Evolutionary conservation across 2,113 vertebrate genomes (phyloP).

Genomic region (Bostrychus sinensis): DNA sequence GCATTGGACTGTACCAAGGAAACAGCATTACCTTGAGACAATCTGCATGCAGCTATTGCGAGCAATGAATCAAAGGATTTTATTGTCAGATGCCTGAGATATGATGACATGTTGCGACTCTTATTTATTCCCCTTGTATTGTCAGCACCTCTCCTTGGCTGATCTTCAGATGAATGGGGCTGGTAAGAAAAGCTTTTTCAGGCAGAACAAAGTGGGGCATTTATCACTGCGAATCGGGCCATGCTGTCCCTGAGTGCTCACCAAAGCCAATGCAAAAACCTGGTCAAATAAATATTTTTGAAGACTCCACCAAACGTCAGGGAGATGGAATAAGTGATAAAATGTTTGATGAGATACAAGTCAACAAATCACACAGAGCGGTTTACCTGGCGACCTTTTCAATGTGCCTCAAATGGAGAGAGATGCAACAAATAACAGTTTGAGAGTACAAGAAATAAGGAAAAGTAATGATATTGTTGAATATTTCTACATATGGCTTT

Average conservation of each 20-base stretch:
- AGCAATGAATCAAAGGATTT: slow-evolving; percentile 61
- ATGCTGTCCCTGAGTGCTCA: slow-evolving; percentile 45
- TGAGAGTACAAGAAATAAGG: no score
- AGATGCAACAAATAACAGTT: no score
- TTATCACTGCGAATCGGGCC: slow-evolving; percentile 67
- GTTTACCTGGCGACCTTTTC: slow-evolving; percentile 78
- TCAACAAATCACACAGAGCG: slow-evolving; percentile 68
- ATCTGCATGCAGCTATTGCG: slow-evolving; percentile 44
- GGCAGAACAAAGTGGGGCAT: slow-evolving; percentile 68
- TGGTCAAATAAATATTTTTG: slow-evolving; percentile 72
- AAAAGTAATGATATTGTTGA: no score
- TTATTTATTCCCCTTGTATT: slow-evolving; percentile 70
- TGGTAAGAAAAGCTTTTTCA: slow-evolving; percentile 65
- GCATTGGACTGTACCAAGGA: slow-evolving; percentile 17
- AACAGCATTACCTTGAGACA: slow-evolving; percentile 44
- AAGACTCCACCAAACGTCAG: slow-evolving; percentile 79
- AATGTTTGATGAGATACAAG: slow-evolving; percentile 79
- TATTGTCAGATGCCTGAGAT: slow-evolving; percentile 61
- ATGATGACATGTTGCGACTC: slow-evolving; percentile 49
- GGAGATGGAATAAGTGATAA: slow-evolving; percentile 73
- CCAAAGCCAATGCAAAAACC: slow-evolving; percentile 68
- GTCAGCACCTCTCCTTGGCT: slow-evolving; percentile 53
- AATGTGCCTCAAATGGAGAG: slow-evolving; percentile 67
- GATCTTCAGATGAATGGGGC: slow-evolving; percentile 60
- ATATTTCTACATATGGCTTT: no score